Evolutionary conservation across 2,797 vertebrate genomes (phyloP), one percentile per base, ranked within the genome.

Genomic region (Columba guinea): DNA sequence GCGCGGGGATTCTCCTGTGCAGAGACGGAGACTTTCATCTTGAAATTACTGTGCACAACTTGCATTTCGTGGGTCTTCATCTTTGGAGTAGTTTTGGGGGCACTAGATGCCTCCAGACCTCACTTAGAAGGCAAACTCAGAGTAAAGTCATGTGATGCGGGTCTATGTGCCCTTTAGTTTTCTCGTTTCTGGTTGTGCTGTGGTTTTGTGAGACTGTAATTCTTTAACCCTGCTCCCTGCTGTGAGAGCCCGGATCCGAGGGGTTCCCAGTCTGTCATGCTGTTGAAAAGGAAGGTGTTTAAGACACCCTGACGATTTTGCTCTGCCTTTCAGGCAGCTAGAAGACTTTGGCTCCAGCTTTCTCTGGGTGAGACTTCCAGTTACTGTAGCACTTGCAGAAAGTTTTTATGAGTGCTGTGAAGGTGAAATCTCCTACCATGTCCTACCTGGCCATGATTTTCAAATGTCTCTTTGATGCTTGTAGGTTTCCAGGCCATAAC

Each of bases 41-140:
- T 62, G 59, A 19, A 53, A 23, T 51, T 17, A 5, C 11, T 28
- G 49, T 6, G 0, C 13, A 2, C 22, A 7, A 20, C 9, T 52
- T 35, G 0, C 0, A 3, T 17, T 17, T 51, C 8, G 8, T 1
- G 44, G 2, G 39, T 34, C 28, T 60, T 46, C 8, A 0, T 18
- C 26, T 41, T 32, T 18, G 52, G 23, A 22, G 27, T 18, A 13
- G 4, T 10, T 71, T 37, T 4, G 67, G 52, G 70, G 41, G 4
- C 11, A 1, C 24, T 63, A 20, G 19, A 39, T 64, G 34, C 34
- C 34, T 48, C 24, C 51, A 73, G n/a, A 11, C 22, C n/a, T 74
- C 19, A 2, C 12, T 24, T 15, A 23, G 81, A 37, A 59, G 58
- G n/a, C 59, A 21, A 9, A 22, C 13, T 20, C 5, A 9, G 48